Conservation (phyloP, 2,888 invertebrate species). For the Eristalinus sepulchralis region DNA sequence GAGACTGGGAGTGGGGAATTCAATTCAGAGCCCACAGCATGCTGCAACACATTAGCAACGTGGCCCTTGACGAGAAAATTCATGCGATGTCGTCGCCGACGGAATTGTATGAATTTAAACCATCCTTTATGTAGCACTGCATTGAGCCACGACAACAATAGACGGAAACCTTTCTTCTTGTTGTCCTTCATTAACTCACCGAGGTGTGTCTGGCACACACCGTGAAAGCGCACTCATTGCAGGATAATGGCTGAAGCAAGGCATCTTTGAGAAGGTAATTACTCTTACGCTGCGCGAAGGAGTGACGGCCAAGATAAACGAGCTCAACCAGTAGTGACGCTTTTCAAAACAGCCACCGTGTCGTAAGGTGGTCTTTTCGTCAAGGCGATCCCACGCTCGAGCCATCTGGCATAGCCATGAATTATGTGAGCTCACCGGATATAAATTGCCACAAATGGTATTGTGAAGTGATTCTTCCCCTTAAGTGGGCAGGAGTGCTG, state of each 20-base stretch:
- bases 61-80: slow-evolving; percentile 12
- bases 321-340: slow-evolving; percentile 26
- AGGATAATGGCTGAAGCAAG: slow-evolving; percentile 43
- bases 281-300: slow-evolving; percentile 33
- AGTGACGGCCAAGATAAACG: slow-evolving; percentile 53
- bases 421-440: background rate
- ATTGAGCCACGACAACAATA: slow-evolving; percentile 26
- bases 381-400: background rate
- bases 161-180: slow-evolving; percentile 21
- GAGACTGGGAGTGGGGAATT: no score
- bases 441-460: background rate
- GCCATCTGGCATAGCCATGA: background rate
- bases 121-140: background rate
- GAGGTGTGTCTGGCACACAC: slow-evolving; percentile 13
- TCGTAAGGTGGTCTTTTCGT: slow-evolving; percentile 30
- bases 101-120: background rate
- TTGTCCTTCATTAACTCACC: slow-evolving; percentile 59
- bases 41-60: background rate
- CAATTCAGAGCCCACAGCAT: background rate
- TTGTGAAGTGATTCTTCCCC: background rate
- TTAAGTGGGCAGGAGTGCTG: background rate
- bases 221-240: slow-evolving; percentile 24
- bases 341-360: slow-evolving; percentile 16
- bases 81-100: slow-evolving; percentile 3
- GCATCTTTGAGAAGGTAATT: slow-evolving; percentile 39